phyloP scores from a whole-genome alignment of 2,888 invertebrate genomes.

The Cephus rjabovi region DNA sequence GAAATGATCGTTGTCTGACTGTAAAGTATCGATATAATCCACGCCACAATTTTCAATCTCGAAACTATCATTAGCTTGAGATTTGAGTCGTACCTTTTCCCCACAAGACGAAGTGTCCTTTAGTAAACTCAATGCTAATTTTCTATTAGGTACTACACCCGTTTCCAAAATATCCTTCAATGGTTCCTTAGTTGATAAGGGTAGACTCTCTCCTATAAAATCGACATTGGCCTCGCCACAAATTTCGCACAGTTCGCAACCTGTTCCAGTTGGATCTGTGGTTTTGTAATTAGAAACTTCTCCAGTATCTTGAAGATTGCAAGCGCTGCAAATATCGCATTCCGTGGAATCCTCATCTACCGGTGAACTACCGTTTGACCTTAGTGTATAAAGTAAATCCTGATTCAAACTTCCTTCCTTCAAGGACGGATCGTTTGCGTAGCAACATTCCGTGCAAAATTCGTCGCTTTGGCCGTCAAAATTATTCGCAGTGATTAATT shows the following conservation, averaged over 20 bases:
- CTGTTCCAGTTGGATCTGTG: constrained; percentile 25
- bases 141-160: neutral
- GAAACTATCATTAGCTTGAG: constrained; percentile 33
- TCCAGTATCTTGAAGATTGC: constrained; percentile 47
- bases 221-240: constrained; percentile 54
- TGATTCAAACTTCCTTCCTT: constrained; percentile 37
- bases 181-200: neutral
- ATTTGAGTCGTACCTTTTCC: neutral
- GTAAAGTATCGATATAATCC: constrained; percentile 14
- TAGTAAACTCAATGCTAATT: neutral
- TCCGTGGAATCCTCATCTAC: constrained; percentile 59
- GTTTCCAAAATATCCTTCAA: neutral
- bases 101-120: constrained; percentile 2
- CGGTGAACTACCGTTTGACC: constrained; percentile 56
- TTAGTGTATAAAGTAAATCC: constrained; percentile 54
- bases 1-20: constrained; percentile 6
- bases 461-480: constrained; percentile 50
- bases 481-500: constrained; percentile 48
- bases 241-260: constrained; percentile 59
- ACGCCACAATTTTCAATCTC: constrained; percentile 59
- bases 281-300: constrained; percentile 25
- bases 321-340: constrained; percentile 61
- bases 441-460: constrained; percentile 59
- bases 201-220: constrained; percentile 5
- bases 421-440: constrained; percentile 39